phyloP scores from a whole-genome alignment of 2,797 vertebrate species.

The Crenichthys baileyi region DNA sequence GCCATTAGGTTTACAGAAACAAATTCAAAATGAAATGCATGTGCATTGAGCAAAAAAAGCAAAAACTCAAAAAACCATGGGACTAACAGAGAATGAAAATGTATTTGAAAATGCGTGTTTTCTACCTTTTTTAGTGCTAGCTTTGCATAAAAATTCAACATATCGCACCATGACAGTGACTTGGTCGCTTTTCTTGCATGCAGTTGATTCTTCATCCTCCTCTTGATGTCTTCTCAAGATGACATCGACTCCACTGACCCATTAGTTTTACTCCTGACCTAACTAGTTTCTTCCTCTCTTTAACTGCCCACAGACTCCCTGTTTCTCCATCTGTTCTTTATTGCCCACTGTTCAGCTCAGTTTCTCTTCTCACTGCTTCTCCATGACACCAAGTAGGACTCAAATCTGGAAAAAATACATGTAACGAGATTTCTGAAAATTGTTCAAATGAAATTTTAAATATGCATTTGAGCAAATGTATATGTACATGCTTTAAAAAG shows the following conservation, averaged over 20 bases:
- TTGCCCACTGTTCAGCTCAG: slow-evolving; percentile 52
- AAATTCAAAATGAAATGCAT: slow-evolving; percentile 26
- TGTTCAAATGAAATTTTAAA: neutral
- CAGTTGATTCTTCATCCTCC: slow-evolving; percentile 36
- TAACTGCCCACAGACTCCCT: slow-evolving; percentile 56
- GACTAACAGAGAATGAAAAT: slow-evolving; percentile 7
- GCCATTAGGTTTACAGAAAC: slow-evolving; percentile 28
- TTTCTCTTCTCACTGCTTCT: slow-evolving; percentile 49
- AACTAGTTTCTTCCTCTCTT: slow-evolving; percentile 52
- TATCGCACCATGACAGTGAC: neutral
- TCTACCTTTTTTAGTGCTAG: neutral
- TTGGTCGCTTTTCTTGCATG: slow-evolving; percentile 37
- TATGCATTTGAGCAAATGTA: neutral
- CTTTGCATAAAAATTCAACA: slow-evolving; percentile 6
- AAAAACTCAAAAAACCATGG: slow-evolving; percentile 25
- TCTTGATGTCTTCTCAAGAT: slow-evolving; percentile 74
- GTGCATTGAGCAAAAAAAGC: neutral
- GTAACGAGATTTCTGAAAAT: slow-evolving; percentile 6
- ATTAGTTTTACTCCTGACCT: slow-evolving; percentile 57
- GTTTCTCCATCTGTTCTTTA: slow-evolving; percentile 68
- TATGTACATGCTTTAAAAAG: slow-evolving; percentile 29
- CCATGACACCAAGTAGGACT: slow-evolving; percentile 27
- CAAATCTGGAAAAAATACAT: slow-evolving; percentile 14
- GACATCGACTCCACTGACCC: slow-evolving; percentile 61
- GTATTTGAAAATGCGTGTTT: neutral